These are phyloP conservation scores for Morpho deidamia DNA, from an alignment of 2,888 invertebrate species.

Conservation along the genomic window DNA sequence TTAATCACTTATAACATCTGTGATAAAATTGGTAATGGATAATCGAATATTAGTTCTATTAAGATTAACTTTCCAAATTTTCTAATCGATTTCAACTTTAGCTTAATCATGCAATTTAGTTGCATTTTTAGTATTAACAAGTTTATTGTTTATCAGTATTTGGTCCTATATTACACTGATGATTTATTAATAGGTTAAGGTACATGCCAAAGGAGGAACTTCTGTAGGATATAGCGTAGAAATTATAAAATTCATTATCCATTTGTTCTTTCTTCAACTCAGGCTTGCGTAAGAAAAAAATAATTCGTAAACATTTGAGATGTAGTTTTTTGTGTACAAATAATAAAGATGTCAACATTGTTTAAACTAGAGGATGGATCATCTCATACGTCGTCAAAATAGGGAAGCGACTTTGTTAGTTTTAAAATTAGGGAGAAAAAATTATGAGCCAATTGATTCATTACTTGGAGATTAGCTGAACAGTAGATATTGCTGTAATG, in stretches of 20 bases:
- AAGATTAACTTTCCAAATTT: background rate
- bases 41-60: background rate
- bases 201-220: background rate
- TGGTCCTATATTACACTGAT: too few relatives aligned
- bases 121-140: background rate
- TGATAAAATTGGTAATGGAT: background rate
- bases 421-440: background rate
- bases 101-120: conserved; percentile 4
- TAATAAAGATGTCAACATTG: conserved; percentile 56
- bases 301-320: conserved; percentile 41
- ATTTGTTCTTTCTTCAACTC: background rate
- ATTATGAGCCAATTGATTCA: background rate
- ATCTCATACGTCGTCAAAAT: conserved; percentile 15
- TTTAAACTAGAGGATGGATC: conserved; percentile 58
- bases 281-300: background rate
- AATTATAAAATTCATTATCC: background rate
- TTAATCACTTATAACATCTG: conserved; percentile 2
- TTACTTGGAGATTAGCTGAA: conserved; percentile 1
- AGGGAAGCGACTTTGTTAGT: conserved; percentile 2
- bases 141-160: too few relatives aligned
- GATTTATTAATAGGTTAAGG: too few relatives aligned
- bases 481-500: background rate
- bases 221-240: background rate
- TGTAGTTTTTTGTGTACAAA: conserved; percentile 41
- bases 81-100: background rate